Base-by-base conservation (phyloP, 2,113 vertebrate species). In the Mesembrinibis cayennensis region DNA sequence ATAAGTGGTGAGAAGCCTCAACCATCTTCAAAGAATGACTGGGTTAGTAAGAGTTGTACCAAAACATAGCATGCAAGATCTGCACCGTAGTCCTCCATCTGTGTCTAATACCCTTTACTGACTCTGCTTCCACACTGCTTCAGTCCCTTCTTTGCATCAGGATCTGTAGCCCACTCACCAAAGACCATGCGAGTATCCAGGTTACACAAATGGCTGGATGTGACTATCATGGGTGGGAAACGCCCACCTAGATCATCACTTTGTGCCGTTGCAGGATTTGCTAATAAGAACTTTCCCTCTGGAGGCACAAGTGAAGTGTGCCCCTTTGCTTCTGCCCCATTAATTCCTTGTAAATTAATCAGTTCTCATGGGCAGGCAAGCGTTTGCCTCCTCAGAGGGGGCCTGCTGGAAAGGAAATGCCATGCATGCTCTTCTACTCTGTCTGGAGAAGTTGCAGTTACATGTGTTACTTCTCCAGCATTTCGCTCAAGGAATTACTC, bases 101-200 rank as follows among this genome's bases (percentile, higher is more conserved):
- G 11, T 6, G 13, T 21, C 66, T 11, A 2, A 7, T 4, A 12
- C 23, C 49, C 2, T 87, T 93, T 69, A 1, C 26, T 8, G 34
- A 3, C 12, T 12, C 55, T 14, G 4, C 29, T 45, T 26, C 40
- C 40, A 34, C 18, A 10, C 2, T 2, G 0, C 11, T 20, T 18
- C 26, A 14, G 7, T 19, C n/a, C 38, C 30, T 47, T 25, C 21
- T 18, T 42, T 14, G 26, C 22, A 0, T 8, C 8, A 6, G 11
- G 67, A 34, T 22, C 58, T 32, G 3, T 1, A 47, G 2, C 22
- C 61, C 29, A 0, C 52, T 42, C 34, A 5, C 13, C 55, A n/a
- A n/a, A 73, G 70, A 20, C 11, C 0, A 2, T 36, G 16, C 0
- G 0, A 26, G 18, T 2, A 1, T 20, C 13, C 18, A 4, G 9